These are phyloP conservation scores for Diplazon laetatorius DNA, from an alignment of 2,888 invertebrate species.

Conservation along the genomic window DNA sequence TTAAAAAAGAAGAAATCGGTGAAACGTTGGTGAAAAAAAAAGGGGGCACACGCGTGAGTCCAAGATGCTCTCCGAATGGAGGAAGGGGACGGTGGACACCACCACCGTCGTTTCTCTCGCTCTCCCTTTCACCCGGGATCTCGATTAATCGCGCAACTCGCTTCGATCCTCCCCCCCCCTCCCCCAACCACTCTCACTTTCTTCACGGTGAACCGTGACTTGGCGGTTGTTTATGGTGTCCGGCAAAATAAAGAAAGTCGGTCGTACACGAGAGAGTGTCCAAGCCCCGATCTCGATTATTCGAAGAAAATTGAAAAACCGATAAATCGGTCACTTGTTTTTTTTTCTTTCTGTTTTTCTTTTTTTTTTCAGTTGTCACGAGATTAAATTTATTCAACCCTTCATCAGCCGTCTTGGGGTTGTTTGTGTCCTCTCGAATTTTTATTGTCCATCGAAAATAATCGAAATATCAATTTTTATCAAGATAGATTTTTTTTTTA, in stretches of 20 bases:
- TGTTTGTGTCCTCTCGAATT: no score
- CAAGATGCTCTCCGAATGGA: slow-evolving; percentile 1
- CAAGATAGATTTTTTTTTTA: no score
- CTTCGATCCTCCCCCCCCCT: slow-evolving; percentile 63
- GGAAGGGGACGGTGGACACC: slow-evolving; percentile 23
- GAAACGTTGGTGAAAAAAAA: slow-evolving; percentile 16
- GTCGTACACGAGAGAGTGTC: slow-evolving; percentile 32
- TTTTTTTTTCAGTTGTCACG: no score
- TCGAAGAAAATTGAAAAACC: no score
- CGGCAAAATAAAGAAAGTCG: slow-evolving; percentile 56
- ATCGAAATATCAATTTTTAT: no score
- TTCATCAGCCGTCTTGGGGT: no score
- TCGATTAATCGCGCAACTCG: slow-evolving; percentile 68
- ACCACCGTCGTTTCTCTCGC: slow-evolving; percentile 61
- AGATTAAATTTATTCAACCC: no score
- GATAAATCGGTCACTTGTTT: no score
- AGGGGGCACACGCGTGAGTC: slow-evolving; percentile 21
- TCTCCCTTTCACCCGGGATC: slow-evolving; percentile 80
- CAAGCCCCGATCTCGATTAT: slow-evolving; percentile 25
- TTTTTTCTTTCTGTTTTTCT: no score
- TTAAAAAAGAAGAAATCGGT: slow-evolving; percentile 44
- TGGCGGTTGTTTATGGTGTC: slow-evolving; percentile 46
- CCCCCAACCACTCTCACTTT: slow-evolving; percentile 78
- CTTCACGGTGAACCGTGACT: slow-evolving; percentile 71
- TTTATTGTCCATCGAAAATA: no score